Conservation (phyloP, 1,140 invertebrate species). For the Aphidius gifuensis region DNA sequence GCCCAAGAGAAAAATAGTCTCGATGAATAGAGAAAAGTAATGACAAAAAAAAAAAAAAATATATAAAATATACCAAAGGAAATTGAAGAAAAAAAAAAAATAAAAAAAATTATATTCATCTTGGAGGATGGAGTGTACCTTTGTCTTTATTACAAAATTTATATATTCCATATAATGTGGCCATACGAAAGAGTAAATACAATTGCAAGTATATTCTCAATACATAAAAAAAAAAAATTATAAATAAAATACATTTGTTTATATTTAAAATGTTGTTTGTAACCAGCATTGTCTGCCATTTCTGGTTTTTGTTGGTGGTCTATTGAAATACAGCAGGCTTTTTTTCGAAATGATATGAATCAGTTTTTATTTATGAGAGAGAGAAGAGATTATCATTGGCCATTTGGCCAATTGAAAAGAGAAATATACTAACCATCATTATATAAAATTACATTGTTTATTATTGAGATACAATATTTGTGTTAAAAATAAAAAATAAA, state of each 20-base stretch:
- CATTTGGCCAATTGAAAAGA: neutral
- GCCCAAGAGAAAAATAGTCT: neutral
- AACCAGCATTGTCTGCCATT: slow-evolving; percentile 33
- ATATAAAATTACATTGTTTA: neutral
- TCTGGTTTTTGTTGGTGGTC: slow-evolving; percentile 28
- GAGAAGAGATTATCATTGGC: slow-evolving; percentile 10
- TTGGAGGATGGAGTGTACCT: slow-evolving; percentile 14
- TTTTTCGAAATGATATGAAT: slow-evolving; percentile 8
- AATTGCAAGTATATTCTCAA: slow-evolving; percentile 12
- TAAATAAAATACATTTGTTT: slow-evolving; percentile 4
- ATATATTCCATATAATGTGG: slow-evolving; percentile 15
- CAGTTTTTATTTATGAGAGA: slow-evolving; percentile 17
- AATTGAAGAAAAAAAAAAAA: slow-evolving; percentile 13
- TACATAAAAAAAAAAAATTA: neutral
- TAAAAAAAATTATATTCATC: slow-evolving; percentile 12
- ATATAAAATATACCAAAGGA: neutral
- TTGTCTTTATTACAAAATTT: slow-evolving; percentile 25
- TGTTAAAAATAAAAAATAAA: neutral
- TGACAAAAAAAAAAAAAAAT: neutral
- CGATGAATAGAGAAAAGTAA: slow-evolving; percentile 21
- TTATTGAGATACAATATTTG: slow-evolving; percentile 1
- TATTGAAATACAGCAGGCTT: slow-evolving; percentile 23
- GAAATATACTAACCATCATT: too few species aligned
- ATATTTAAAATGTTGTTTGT: slow-evolving; percentile 9
- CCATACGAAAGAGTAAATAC: neutral